A percentile compares a stretch with the other conserved stretches of the same genome.
phyloP scores from a whole-genome alignment of 2,797 vertebrate species.

The Squalus acanthias region DNA sequence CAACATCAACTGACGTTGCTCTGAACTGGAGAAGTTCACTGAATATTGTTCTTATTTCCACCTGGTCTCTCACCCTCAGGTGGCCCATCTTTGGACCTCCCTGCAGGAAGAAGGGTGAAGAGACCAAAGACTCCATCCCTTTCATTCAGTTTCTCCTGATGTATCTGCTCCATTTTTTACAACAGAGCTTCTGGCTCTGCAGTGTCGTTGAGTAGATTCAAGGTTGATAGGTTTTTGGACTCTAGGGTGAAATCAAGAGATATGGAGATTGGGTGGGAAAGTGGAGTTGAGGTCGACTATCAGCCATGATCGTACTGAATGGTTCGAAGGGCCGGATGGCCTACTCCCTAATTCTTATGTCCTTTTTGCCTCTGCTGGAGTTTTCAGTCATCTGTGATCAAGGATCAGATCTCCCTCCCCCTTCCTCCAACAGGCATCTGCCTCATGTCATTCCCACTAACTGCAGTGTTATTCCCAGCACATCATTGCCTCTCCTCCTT shows the following conservation, averaged over 20 bases:
- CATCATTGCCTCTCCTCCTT: not conserved
- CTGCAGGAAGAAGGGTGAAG: too few species aligned
- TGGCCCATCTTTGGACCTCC: not conserved
- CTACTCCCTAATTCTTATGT: too few species aligned
- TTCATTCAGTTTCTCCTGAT: not conserved
- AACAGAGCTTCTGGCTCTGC: not conserved
- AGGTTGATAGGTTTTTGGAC: too few species aligned
- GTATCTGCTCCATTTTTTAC: not conserved
- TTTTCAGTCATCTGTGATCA: not conserved
- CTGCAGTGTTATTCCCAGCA: not conserved
- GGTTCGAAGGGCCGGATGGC: too few species aligned
- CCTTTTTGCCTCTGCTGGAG: not conserved
- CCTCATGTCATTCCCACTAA: not conserved
- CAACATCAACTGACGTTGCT: not conserved
- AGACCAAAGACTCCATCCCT: too few species aligned
- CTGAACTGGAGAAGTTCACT: not conserved
- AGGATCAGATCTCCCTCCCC: not conserved
- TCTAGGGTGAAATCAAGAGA: too few species aligned
- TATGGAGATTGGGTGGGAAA: too few species aligned
- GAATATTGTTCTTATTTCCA: not conserved
- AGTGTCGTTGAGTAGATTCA: not conserved
- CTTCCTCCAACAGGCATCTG: not conserved
- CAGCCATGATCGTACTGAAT: too few species aligned
- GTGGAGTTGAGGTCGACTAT: too few species aligned
- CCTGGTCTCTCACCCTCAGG: not conserved